A percentile compares a stretch with the other conserved stretches of the same genome.
Evolutionary conservation across 2,797 vertebrate species (phyloP).

Genomic region (Yasuhikotakia modesta): DNA sequence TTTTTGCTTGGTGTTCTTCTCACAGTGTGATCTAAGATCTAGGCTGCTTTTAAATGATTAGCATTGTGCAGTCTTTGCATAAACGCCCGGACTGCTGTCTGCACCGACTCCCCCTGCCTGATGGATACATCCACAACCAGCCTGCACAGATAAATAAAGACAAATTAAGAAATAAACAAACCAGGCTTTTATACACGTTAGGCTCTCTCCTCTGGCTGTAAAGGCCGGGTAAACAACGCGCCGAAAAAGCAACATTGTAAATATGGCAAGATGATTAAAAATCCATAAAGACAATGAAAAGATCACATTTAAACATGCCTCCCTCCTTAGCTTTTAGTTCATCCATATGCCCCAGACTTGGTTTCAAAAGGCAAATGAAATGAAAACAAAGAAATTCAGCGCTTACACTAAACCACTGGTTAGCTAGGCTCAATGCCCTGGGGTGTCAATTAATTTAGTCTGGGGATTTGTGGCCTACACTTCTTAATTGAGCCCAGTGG

Average conservation of each 20-base stretch:
- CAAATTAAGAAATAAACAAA: conserved; percentile 51
- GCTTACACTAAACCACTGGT: conserved; percentile 71
- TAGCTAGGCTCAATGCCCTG: conserved; percentile 75
- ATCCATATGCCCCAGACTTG: conserved; percentile 45
- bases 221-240: conserved; percentile 47
- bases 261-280: conserved; percentile 69
- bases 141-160: conserved; percentile 48
- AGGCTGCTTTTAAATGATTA: conserved; percentile 80
- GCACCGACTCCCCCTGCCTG: conserved; percentile 45
- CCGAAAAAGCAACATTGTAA: conserved; percentile 58
- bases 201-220: conserved; percentile 46
- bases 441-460: conserved; percentile 86
- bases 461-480: conserved; percentile 81
- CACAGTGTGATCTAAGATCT: conserved; percentile 64
- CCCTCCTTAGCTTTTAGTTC: conserved; percentile 57
- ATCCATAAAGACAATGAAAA: conserved; percentile 66
- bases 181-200: conserved; percentile 34
- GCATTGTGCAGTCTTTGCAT: conserved; percentile 67
- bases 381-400: conserved; percentile 78
- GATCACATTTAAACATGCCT: conserved; percentile 66
- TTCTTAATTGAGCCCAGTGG: conserved; percentile 83
- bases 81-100: conserved; percentile 65
- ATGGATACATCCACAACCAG: conserved; percentile 33
- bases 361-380: conserved; percentile 70
- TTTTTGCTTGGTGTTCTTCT: conserved; percentile 44